phyloP scores from a whole-genome alignment of 2,888 invertebrate genomes.

The Crioceris asparagi region DNA sequence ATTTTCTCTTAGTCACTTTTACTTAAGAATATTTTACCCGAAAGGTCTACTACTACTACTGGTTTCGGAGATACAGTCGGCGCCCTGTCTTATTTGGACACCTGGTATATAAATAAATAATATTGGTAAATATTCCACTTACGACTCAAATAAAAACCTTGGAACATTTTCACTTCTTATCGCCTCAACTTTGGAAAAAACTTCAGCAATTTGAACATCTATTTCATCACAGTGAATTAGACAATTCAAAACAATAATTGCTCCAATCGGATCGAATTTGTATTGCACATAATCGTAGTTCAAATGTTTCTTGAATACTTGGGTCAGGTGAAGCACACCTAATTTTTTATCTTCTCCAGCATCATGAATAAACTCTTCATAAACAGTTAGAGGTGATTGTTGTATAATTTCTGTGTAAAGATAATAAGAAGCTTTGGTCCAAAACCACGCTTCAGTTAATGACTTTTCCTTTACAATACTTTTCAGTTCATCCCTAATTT shows the following conservation, averaged over 20 bases:
- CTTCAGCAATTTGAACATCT: constrained; percentile 32
- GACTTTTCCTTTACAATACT: constrained; percentile 18
- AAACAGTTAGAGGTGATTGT: constrained; percentile 16
- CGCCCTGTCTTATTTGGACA: too few species aligned
- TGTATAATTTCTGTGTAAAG: constrained; percentile 22
- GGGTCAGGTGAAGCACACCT: constrained; percentile 27
- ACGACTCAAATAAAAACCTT: constrained; percentile 23
- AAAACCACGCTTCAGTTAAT: constrained; percentile 24
- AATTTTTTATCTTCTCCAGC: constrained; percentile 10
- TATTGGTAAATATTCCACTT: constrained; percentile 5
- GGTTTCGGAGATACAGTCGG: too few species aligned
- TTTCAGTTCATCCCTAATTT: constrained; percentile 22
- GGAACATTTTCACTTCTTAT: constrained; percentile 23
- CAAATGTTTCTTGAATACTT: constrained; percentile 27
- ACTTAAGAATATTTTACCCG: too few species aligned
- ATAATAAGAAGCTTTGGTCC: constrained; percentile 25
- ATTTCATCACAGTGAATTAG: constrained; percentile 28
- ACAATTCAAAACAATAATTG: constrained; percentile 25
- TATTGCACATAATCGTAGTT: constrained; percentile 23
- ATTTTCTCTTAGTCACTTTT: too few species aligned
- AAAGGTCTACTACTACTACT: too few species aligned
- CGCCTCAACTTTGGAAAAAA: constrained; percentile 25
- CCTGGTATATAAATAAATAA: too few species aligned
- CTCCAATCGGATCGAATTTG: constrained; percentile 19
- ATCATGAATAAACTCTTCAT: constrained; percentile 18